These are phyloP conservation scores for Micromesistius poutassou DNA, from an alignment of 2,797 vertebrate genomes.

Conservation along the genomic window DNA sequence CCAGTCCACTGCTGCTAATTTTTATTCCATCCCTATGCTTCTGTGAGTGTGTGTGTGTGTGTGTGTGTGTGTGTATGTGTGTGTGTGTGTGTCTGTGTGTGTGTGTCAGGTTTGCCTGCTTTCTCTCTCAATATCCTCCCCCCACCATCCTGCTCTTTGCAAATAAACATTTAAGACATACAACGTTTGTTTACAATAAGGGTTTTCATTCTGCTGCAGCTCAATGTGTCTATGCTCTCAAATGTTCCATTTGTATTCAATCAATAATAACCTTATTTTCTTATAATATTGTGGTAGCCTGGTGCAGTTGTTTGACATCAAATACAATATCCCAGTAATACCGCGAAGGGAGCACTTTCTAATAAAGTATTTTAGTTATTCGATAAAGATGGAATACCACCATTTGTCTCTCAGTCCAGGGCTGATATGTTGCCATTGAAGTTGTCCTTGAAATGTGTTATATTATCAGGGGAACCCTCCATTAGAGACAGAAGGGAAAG, in stretches of 20 bases:
- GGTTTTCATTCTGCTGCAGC: slow-evolving; percentile 4
- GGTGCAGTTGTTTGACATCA: slow-evolving; percentile 13
- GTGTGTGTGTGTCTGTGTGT: too few relatives aligned
- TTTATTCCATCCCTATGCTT: background rate
- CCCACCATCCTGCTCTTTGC: background rate
- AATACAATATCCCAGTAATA: slow-evolving; percentile 32
- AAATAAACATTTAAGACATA: slow-evolving; percentile 1
- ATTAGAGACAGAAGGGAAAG: background rate
- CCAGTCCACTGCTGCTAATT: slow-evolving; percentile 13
- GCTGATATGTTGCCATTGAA: background rate
- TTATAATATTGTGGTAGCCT: slow-evolving; percentile 17
- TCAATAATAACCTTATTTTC: background rate
- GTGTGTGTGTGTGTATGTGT: slow-evolving; percentile 10
- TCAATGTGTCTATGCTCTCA: background rate
- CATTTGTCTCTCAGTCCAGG: background rate
- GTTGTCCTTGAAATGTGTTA: background rate
- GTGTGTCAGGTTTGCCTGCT: background rate
- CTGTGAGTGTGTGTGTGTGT: too few relatives aligned
- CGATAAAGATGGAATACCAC: slow-evolving; percentile 15
- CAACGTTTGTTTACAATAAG: background rate
- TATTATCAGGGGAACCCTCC: background rate
- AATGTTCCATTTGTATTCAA: slow-evolving; percentile 6
- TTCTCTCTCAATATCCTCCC: background rate
- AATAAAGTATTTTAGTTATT: slow-evolving; percentile 33
- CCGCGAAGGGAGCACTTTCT: slow-evolving; percentile 10